Evolutionary conservation across 2,113 vertebrate genomes (phyloP).

Genomic region (Atrichornis clamosus): DNA sequence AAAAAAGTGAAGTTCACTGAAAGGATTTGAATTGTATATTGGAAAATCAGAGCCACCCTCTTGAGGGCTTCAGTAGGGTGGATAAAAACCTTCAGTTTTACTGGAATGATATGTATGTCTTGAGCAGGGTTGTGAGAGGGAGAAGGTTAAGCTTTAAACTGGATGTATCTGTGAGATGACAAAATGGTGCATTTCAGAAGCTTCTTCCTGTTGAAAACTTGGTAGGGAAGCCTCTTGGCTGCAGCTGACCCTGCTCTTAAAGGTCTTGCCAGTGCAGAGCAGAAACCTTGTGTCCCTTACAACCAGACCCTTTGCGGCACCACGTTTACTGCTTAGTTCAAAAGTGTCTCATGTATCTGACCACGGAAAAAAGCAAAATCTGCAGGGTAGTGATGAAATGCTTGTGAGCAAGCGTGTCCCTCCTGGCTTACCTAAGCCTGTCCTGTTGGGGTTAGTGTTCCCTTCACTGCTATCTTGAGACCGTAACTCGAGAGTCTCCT

Average conservation of each 20-base stretch:
- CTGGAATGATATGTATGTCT: neutral
- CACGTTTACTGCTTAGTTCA: accelerated
- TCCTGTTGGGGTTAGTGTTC: neutral
- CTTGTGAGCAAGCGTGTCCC: neutral
- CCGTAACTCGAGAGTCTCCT: neutral
- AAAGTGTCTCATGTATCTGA: neutral
- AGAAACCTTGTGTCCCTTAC: neutral
- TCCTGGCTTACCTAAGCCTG: neutral
- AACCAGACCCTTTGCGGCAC: neutral
- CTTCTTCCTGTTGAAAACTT: neutral
- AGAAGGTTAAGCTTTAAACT: neutral
- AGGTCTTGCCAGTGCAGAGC: neutral
- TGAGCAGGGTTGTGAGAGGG: neutral
- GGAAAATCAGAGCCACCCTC: neutral
- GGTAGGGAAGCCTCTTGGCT: neutral
- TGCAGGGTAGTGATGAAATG: neutral
- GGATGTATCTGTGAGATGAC: neutral
- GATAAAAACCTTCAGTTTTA: neutral
- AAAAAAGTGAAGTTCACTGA: neutral
- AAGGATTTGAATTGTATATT: neutral
- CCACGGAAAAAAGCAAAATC: neutral
- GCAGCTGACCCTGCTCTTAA: neutral
- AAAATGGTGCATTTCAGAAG: neutral
- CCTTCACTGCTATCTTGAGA: neutral
- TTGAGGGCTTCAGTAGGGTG: neutral